Evolutionary conservation across 2,888 invertebrate genomes (phyloP), one percentile per base, ranked within the genome.

Genomic region (Lottia scabra): DNA sequence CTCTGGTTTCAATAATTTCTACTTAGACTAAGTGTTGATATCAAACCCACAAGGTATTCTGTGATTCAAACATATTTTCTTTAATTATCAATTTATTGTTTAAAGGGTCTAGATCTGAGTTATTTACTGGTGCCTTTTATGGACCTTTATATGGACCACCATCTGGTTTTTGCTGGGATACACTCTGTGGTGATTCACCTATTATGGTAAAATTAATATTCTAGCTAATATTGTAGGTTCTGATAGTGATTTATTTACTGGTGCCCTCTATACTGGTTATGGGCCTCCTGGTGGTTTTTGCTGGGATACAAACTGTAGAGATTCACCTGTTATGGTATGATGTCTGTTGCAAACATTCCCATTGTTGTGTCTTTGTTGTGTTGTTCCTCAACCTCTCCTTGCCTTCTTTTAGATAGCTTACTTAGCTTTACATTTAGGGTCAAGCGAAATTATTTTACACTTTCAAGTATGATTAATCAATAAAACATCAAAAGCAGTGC

Each of bases 81-180:
- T n/a, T n/a, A 38, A 38, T 38, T 6, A 38, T 8, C 10, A 10
- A n/a, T 67, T 66, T 26, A 62, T 23, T 71, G 2, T 44, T 66
- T 74, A 0, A 73, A 89, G 89, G 87, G 26, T 77, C 77, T 73
- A 84, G 80, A 46, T 85, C 87, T 4, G 81, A 88, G 81, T 90
- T 98, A 10, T 96, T 98, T 83, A 96, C 96, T 0, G 94, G 96
- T 0, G 93, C 94, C 0, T 90, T 87, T 74, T 97, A 79, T 68
- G 84, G 83, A 75, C 84, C 83, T 3, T n/a, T n/a, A n/a, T 89
- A 89, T 72, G 80, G 82, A 15, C 84, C 88, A 0, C 98, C 98
- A 0, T 91, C 92, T 8, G 97, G 97, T 0, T 98, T 97, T 89
- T 98, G 98, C 85, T 99, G 96, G 88, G 98, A 99, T 87, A 92